phyloP scores from a whole-genome alignment of 2,113 vertebrate species.

The Tenebrosternarchus preto region DNA sequence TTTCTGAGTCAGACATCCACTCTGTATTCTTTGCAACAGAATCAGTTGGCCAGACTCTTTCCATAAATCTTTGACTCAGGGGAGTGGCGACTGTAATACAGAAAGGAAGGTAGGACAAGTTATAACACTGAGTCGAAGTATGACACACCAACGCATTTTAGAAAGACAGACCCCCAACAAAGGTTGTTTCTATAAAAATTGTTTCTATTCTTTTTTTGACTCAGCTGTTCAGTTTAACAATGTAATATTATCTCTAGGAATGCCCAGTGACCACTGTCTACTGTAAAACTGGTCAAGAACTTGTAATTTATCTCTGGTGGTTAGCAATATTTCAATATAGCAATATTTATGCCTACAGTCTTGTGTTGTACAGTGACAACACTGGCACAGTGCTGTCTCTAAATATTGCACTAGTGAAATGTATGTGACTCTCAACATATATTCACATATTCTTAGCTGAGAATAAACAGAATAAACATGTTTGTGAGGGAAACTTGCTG shows the following conservation, averaged over 20 bases:
- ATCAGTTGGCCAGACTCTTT: slow-evolving; percentile 11
- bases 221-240: neutral
- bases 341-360: too few relatives aligned
- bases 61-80: slow-evolving; percentile 38
- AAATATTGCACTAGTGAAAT: too few relatives aligned
- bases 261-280: too few relatives aligned
- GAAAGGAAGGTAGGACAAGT: slow-evolving; percentile 35
- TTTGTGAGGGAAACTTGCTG: too few relatives aligned
- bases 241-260: too few relatives aligned
- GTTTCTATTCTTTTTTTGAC: neutral
- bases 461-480: too few relatives aligned
- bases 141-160: slow-evolving; percentile 16
- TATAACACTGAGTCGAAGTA: neutral
- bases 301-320: slow-evolving; percentile 31
- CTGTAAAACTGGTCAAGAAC: neutral
- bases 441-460: too few relatives aligned
- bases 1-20: slow-evolving; percentile 66
- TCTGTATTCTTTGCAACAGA: slow-evolving; percentile 5
- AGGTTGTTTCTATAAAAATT: slow-evolving; percentile 7
- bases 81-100: slow-evolving; percentile 4
- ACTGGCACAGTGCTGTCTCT: too few relatives aligned
- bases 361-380: neutral
- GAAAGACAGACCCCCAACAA: slow-evolving; percentile 27
- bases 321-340: too few relatives aligned
- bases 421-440: too few relatives aligned